These are phyloP conservation scores for Grammomys surdaster DNA, from an alignment of 2,113 vertebrate species.

Conservation along the genomic window DNA sequence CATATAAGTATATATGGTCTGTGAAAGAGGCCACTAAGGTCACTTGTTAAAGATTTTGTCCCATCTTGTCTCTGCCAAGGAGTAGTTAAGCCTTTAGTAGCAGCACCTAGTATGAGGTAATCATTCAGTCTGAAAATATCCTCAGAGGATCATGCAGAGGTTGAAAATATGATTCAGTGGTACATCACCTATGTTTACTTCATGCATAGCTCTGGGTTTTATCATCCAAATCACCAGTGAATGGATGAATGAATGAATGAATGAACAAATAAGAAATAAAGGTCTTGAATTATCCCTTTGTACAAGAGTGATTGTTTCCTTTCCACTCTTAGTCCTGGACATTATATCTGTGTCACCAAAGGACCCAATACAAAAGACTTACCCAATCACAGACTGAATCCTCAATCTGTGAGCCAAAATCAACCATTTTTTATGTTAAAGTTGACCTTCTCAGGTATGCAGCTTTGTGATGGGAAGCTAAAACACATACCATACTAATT, in stretches of 20 bases:
- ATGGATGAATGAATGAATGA: neutral
- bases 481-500: neutral
- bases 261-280: neutral
- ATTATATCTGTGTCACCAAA: neutral
- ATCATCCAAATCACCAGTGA: neutral
- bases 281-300: neutral
- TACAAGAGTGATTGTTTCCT: rapidly evolving
- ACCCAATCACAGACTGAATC: neutral
- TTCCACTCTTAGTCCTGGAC: neutral
- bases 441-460: neutral
- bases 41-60: neutral
- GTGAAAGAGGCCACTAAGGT: neutral
- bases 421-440: too few relatives aligned
- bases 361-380: neutral
- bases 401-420: neutral
- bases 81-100: neutral
- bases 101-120: neutral
- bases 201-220: neutral
- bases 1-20: neutral
- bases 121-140: neutral
- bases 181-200: neutral
- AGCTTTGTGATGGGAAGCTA: neutral
- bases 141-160: rapidly evolving
- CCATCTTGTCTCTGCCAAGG: too few relatives aligned
- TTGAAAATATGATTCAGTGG: neutral